These are phyloP conservation scores for Caenorhabditis sp. DNA, from an alignment of 2,888 invertebrate genomes.

Conservation along the genomic window DNA sequence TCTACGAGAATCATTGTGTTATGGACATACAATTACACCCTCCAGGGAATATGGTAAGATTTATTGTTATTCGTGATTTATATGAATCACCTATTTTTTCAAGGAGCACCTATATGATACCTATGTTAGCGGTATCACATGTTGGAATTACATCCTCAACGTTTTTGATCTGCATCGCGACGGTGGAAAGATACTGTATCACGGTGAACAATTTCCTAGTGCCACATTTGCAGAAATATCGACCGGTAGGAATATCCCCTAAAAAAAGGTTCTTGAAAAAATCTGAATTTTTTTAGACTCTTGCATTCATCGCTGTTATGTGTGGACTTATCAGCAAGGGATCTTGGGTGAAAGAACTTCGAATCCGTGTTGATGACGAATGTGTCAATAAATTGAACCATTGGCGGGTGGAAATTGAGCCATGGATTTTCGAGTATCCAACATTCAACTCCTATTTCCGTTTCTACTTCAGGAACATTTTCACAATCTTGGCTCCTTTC, in stretches of 20 bases:
- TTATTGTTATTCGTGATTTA: not conserved
- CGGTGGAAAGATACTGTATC: constrained; percentile 56
- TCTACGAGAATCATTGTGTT: constrained; percentile 42
- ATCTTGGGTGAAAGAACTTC: constrained; percentile 57
- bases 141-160: constrained; percentile 55
- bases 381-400: constrained; percentile 46
- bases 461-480: constrained; percentile 55
- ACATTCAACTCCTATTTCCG: constrained; percentile 43
- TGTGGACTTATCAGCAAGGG: constrained; percentile 64
- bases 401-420: constrained; percentile 33
- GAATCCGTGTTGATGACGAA: constrained; percentile 33
- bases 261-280: not conserved
- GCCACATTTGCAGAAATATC: constrained; percentile 33
- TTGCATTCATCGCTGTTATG: constrained; percentile 59
- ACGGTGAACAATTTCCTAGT: constrained; percentile 46
- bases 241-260: constrained; percentile 17
- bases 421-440: constrained; percentile 23
- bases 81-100: not conserved
- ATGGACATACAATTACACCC: constrained; percentile 20
- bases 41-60: constrained; percentile 34
- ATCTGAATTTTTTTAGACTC: constrained; percentile 7
- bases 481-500: constrained; percentile 57
- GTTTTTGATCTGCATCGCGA: constrained; percentile 60
- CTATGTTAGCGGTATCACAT: constrained; percentile 54
- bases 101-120: constrained; percentile 31